Conservation (phyloP, 1,140 invertebrate genomes). For the Amyelois transitella region DNA sequence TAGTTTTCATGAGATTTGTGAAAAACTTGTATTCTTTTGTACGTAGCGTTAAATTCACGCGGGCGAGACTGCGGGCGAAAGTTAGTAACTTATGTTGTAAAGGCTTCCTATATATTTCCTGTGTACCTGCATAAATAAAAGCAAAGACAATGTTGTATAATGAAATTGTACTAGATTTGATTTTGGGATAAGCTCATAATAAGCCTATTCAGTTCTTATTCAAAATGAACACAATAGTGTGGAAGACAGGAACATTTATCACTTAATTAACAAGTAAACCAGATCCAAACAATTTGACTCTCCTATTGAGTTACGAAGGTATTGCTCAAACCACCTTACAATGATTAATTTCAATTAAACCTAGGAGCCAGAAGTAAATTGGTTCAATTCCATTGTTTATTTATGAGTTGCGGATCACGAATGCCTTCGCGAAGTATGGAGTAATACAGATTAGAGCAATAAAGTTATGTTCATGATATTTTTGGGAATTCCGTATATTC, state of each 20-base stretch:
- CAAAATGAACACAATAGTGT: not conserved
- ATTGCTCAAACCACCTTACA: not conserved
- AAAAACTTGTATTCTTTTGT: too few species aligned
- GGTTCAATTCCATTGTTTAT: constrained; percentile 11
- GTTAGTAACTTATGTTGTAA: too few species aligned
- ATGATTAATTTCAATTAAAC: not conserved
- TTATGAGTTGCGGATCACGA: constrained; percentile 12
- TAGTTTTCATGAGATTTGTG: too few species aligned
- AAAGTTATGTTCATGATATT: constrained; percentile 8
- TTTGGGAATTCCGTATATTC: constrained; percentile 9
- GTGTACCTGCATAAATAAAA: too few species aligned
- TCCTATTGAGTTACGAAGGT: not conserved
- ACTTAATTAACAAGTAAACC: not conserved
- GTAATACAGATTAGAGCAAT: constrained; percentile 14
- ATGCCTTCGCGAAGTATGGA: constrained; percentile 12
- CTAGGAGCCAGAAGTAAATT: not conserved
- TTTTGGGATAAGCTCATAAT: not conserved
- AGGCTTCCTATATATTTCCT: too few species aligned
- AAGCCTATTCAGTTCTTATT: not conserved
- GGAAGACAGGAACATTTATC: not conserved
- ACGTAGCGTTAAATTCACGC: too few species aligned
- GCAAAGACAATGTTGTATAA: too few species aligned
- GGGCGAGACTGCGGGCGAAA: too few species aligned
- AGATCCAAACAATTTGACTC: not conserved
- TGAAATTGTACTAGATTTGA: not conserved